Conservation (phyloP, 2,797 vertebrate species). For the Setipinna tenuifilis region DNA sequence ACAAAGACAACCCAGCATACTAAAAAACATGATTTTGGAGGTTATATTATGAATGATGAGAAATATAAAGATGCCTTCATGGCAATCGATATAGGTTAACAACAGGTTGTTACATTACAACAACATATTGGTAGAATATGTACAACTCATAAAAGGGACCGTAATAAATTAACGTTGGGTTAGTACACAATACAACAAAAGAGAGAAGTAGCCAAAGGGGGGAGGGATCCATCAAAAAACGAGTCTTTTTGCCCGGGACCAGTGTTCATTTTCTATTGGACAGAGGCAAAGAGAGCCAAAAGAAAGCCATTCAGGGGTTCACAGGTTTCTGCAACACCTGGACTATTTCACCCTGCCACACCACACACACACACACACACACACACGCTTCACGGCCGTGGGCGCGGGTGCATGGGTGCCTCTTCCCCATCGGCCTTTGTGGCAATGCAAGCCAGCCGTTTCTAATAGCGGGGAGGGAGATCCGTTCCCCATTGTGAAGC, state of each 20-base stretch:
- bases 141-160: not conserved
- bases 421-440: constrained; percentile 52
- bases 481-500: constrained; percentile 55
- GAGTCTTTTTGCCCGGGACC: not conserved
- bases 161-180: not conserved
- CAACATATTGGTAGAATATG: not conserved
- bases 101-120: not conserved
- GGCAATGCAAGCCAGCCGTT: constrained; percentile 58
- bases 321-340: constrained; percentile 2
- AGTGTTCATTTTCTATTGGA: not conserved
- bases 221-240: not conserved
- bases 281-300: not conserved
- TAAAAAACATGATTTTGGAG: not conserved
- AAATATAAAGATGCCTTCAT: too few species aligned
- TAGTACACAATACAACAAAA: not conserved
- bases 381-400: not conserved
- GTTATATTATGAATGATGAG: not conserved
- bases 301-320: not conserved
- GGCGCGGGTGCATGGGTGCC: not conserved
- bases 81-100: not conserved
- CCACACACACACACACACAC: too few species aligned
- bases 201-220: not conserved
- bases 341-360: not conserved
- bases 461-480: constrained; percentile 72
- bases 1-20: not conserved